Evolutionary conservation across 2,888 invertebrate genomes (phyloP), one percentile per base, ranked within the genome.

Genomic region (Caenorhabditis doughertyi): DNA sequence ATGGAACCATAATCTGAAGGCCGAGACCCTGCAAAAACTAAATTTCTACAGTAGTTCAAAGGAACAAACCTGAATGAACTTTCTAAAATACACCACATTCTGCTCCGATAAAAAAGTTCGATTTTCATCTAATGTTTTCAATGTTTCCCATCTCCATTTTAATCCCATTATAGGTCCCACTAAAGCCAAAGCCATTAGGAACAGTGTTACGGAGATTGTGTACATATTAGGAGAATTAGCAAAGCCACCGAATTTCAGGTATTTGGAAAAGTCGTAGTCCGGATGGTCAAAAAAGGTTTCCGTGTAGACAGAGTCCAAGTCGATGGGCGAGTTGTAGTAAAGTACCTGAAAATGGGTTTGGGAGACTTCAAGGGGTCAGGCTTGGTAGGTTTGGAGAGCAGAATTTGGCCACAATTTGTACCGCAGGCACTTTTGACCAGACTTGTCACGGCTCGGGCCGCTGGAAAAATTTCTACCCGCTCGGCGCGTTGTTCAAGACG

Each of bases 221-320:
- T 21, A 81, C 9, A 74, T 64, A 47, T 55, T 47, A 29, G 73
- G 74, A 1, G 81, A 70, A 27, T 74, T 42, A 0, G 70, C 81
- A 29, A 81, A 81, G 16, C 81, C 81, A 4, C 81, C 81, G 35
- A 81, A 81, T 18, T 39, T 29, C n/a, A n/a, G n/a, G n/a, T n/a
- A n/a, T n/a, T n/a, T n/a, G n/a, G n/a, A n/a, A 16, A 81, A 81
- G 44, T 74, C 53, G 27, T 81, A 81, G 16, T 81, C 64, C 4
- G 70, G 64, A 27, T 81, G 81, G n/a, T n/a, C 23, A 27, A 21
- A 7, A 0, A 65, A 23, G 4, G 81, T 81, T 51, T 81, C 81
- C 0, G 13, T 9, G 70, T 73, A 71, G 25, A 81, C 81, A 23
- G 27, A 27, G 2, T 55, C 49, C n/a, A 73, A 32, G 11, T 81